Evolutionary conservation across 2,888 invertebrate genomes (phyloP).

Genomic region (Drosophila setosimentum): DNA sequence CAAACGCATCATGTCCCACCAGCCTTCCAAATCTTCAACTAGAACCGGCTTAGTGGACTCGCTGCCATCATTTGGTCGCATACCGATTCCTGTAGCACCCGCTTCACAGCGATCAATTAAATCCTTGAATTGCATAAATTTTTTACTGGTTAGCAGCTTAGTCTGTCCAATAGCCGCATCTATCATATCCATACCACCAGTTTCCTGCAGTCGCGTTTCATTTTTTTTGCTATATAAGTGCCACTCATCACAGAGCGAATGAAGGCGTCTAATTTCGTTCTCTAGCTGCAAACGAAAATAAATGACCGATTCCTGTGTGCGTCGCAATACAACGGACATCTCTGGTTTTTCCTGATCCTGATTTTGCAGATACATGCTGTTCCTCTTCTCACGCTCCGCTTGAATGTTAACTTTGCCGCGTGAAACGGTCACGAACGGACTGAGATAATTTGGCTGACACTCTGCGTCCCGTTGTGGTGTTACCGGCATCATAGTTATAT

Average conservation of each 20-base stretch:
- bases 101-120: constrained; percentile 86
- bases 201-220: constrained; percentile 81
- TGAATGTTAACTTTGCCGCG: constrained; percentile 86
- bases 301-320: constrained; percentile 74
- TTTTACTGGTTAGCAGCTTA: constrained; percentile 89
- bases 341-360: constrained; percentile 28
- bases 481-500: constrained; percentile 1
- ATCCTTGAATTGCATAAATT: constrained; percentile 90
- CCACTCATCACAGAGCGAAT: constrained; percentile 86
- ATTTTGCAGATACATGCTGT: constrained; percentile 74
- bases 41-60: constrained; percentile 75
- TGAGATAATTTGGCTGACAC: constrained; percentile 73
- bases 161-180: constrained; percentile 91
- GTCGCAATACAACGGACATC: constrained; percentile 40
- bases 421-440: constrained; percentile 86
- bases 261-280: constrained; percentile 85
- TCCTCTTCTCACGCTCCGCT: constrained; percentile 85
- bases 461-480: constrained; percentile 21
- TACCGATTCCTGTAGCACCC: constrained; percentile 56
- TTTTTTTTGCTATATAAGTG: constrained; percentile 78
- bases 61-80: constrained; percentile 64
- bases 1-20: constrained; percentile 88
- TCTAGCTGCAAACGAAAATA: constrained; percentile 84
- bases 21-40: constrained; percentile 90
- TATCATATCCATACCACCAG: constrained; percentile 86